phyloP scores from a whole-genome alignment of 1,140 invertebrate genomes.

The Eurytemora carolleeae region DNA sequence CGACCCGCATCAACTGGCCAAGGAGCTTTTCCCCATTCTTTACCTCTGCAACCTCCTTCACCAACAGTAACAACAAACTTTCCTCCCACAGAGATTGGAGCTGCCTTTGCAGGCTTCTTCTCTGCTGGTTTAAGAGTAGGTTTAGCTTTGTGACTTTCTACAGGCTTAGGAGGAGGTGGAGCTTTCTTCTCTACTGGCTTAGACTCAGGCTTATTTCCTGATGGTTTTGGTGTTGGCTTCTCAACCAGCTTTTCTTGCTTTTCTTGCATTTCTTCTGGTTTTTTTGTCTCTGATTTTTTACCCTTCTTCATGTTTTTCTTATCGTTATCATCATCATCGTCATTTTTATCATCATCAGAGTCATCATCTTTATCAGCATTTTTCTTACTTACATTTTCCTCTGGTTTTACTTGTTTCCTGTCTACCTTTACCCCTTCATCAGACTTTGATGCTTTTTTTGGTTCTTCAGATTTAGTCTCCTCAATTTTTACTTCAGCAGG shows the following conservation, averaged over 20 bases:
- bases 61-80: slow-evolving; percentile 6
- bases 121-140: not conserved
- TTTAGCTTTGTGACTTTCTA: not conserved
- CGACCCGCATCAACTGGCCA: slow-evolving; percentile 4
- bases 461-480: not conserved
- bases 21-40: slow-evolving; percentile 5
- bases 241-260: too few species aligned
- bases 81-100: not conserved
- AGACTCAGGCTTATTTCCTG: too few species aligned
- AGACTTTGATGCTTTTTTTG: not conserved
- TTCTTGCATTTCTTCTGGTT: slow-evolving; percentile 1
- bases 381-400: not conserved
- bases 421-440: not conserved
- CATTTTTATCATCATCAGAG: not conserved
- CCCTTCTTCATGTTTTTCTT: not conserved
- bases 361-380: not conserved
- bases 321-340: not conserved
- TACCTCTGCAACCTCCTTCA: slow-evolving; percentile 7
- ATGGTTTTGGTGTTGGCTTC: too few species aligned
- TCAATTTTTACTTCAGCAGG: not conserved
- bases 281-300: not conserved
- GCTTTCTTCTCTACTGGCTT: not conserved
- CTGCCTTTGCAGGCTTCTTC: not conserved
- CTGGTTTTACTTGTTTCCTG: not conserved
- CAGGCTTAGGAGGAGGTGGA: not conserved